phyloP scores from a whole-genome alignment of 2,888 invertebrate genomes.

The Cerastoderma edule region DNA sequence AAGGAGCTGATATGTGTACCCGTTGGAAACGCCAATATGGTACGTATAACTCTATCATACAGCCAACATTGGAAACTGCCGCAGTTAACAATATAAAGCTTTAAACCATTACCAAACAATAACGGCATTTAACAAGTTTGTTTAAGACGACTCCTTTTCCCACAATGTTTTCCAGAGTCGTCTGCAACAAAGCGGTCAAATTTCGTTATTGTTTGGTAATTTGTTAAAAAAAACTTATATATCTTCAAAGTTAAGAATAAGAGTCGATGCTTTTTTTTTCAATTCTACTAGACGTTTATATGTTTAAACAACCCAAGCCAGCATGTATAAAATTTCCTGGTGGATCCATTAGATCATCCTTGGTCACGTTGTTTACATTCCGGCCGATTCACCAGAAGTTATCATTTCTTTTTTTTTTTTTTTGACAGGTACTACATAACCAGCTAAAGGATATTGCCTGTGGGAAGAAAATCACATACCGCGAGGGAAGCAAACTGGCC shows the following conservation, averaged over 20 bases:
- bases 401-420: neutral
- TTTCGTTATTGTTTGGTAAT: too few species aligned
- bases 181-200: neutral
- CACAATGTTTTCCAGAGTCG: neutral
- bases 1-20: constrained; percentile 21
- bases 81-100: neutral
- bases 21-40: neutral
- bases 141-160: neutral
- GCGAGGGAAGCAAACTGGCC: constrained; percentile 3
- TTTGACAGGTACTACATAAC: neutral
- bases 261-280: too few species aligned
- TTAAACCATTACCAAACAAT: neutral
- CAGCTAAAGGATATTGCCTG: neutral
- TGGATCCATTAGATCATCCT: too few species aligned
- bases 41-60: neutral
- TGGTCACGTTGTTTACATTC: too few species aligned
- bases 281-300: neutral
- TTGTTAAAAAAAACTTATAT: too few species aligned
- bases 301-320: neutral
- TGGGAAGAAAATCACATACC: constrained; percentile 3
- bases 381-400: neutral
- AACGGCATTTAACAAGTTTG: neutral
- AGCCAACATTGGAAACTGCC: neutral
- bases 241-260: too few species aligned
- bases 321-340: too few species aligned